Base-by-base conservation (phyloP, 1,140 invertebrate genomes). In the Platyura marginata region DNA sequence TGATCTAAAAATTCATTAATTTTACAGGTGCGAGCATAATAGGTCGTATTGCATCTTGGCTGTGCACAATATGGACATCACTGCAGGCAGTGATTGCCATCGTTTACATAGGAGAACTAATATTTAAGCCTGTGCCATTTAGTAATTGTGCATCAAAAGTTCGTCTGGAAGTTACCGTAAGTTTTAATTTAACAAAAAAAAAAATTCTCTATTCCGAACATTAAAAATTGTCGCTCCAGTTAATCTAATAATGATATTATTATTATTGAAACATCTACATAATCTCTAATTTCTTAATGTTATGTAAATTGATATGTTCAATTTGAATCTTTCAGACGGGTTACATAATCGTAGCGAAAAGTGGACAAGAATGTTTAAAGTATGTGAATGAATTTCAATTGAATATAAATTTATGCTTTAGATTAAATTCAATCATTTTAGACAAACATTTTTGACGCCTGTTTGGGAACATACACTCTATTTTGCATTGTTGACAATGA, bases 1-100 rank as follows among this genome's bases (percentile, higher is more conserved):
- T n/a, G n/a, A n/a, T n/a, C n/a, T n/a, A n/a, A 29, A 29, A 29
- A 29, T 8, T 29, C 6, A 13, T 29, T 29, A 29, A 8, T 37
- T 25, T 29, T 43, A 29, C 20, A 61, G 58, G 59, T 34, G 59
- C 59, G 41, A 49, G 52, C 42, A 57, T 61, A n/a, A 51, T 61
- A 21, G 57, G 58, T 29, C 54, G 59, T 42, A 55, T 61, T 42
- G 58, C 56, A 8, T 59, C 59, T 22, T 61, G 58, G 56, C 44
- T 61, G 10, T 54, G 55, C 23, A 52, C 56, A 37, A 52, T 61
- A 34, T 61, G 58, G 59, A 48, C 59, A 40, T 61, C 59, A 22
- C 38, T 61, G 40, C 58, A 61, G 48, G 57, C 57, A 11, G 55
- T 59, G 19, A 41, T 61, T 33, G 53, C 58, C 11, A 36, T 61